Evolutionary conservation across 2,113 vertebrate genomes (phyloP).

Genomic region (Dromas ardeola): DNA sequence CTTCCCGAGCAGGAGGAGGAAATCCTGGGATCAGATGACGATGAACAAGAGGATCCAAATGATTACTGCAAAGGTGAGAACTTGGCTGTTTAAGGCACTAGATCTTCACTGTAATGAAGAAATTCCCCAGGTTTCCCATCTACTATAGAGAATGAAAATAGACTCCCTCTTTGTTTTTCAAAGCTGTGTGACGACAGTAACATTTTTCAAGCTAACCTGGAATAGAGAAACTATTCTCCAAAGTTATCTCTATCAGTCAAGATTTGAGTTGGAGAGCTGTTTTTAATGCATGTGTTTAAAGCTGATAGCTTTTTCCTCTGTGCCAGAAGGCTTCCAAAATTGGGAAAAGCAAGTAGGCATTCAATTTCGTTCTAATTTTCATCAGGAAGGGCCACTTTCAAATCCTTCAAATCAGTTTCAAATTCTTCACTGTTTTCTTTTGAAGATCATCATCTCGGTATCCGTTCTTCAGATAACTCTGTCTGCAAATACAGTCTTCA

Average conservation of each 20-base stretch:
- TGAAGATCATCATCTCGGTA: neutral
- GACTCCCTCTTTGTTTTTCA: neutral
- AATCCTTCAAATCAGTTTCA: neutral
- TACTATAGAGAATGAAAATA: neutral
- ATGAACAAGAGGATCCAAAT: conserved; percentile 96
- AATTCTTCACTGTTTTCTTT: neutral
- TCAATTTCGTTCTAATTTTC: neutral
- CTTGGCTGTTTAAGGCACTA: neutral
- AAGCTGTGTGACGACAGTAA: neutral
- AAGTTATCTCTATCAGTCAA: neutral
- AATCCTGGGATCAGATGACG: conserved; percentile 96
- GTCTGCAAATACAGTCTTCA: neutral
- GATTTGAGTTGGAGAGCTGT: neutral
- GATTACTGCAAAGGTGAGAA: conserved; percentile 93
- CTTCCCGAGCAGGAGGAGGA: conserved; percentile 93
- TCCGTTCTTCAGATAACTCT: neutral
- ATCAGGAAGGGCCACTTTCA: neutral
- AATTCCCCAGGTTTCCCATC: neutral
- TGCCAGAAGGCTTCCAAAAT: neutral
- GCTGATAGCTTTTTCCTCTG: neutral
- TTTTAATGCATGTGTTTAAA: neutral
- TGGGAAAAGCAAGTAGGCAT: neutral
- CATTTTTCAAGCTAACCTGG: neutral
- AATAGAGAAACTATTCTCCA: neutral
- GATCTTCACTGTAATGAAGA: neutral